A percentile compares a stretch with the other conserved stretches of the same genome.
These are phyloP conservation scores for Lycocerus yunnanus DNA, from an alignment of 2,888 invertebrate species.

Conservation along the genomic window DNA sequence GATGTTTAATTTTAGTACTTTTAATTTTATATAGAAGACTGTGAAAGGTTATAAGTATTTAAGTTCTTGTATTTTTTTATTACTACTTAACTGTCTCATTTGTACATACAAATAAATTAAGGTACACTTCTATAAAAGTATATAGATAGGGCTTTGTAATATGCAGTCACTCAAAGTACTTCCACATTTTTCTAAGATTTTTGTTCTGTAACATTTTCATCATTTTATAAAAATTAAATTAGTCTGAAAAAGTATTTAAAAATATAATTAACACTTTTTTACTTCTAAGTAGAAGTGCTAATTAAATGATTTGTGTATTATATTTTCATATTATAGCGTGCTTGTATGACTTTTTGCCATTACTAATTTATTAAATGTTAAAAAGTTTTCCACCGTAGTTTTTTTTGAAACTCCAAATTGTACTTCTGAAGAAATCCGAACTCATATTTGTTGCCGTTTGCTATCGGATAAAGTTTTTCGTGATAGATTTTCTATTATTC, in stretches of 20 bases:
- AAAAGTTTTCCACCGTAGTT: neutral
- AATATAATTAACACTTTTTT: neutral
- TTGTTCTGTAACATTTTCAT: neutral
- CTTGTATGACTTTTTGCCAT: neutral
- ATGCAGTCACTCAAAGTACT: neutral
- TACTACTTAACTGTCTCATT: neutral
- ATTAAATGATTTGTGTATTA: neutral
- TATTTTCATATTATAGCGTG: neutral
- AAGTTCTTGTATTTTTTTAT: neutral
- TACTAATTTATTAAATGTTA: neutral
- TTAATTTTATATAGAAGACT: neutral
- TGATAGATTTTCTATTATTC: too few relatives aligned
- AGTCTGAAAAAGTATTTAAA: neutral
- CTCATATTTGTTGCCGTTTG: too few relatives aligned
- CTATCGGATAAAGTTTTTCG: too few relatives aligned
- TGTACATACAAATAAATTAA: neutral
- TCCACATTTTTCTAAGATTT: neutral
- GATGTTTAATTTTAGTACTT: neutral
- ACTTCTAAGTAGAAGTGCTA: neutral
- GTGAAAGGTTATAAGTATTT: conserved; percentile 1
- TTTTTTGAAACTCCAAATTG: neutral
- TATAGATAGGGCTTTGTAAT: neutral
- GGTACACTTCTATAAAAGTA: neutral
- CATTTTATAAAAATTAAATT: neutral
- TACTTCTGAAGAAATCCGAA: too few relatives aligned